Percentiles rank a stretch among this genome's conserved stretches.
These are phyloP conservation scores for Romanogobio albipinnatus DNA, from an alignment of 2,113 vertebrate genomes.

Conservation along the genomic window DNA sequence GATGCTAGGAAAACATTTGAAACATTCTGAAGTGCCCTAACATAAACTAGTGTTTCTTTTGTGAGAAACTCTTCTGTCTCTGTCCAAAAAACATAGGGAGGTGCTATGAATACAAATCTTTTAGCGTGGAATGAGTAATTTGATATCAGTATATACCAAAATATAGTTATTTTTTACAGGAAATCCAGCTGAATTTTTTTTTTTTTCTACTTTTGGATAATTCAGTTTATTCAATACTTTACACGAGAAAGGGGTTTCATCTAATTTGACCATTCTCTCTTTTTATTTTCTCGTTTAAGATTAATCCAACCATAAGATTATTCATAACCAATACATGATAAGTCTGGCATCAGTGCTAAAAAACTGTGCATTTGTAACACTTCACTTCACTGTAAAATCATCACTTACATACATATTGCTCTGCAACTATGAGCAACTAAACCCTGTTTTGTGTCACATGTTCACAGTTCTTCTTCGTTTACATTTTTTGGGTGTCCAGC, in stretches of 20 bases:
- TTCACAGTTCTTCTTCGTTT: not conserved
- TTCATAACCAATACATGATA: not conserved
- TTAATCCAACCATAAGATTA: not conserved
- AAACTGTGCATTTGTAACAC: not conserved
- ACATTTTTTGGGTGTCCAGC: not conserved
- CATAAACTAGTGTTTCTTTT: constrained; percentile 2
- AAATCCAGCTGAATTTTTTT: not conserved
- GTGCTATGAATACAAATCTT: not conserved
- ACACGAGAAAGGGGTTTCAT: not conserved
- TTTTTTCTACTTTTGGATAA: not conserved
- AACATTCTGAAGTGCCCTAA: constrained; percentile 4
- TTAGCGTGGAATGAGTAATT: not conserved
- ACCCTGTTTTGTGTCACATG: not conserved
- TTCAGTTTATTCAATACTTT: not conserved
- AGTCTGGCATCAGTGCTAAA: not conserved
- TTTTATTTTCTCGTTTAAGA: not conserved
- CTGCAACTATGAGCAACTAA: not conserved
- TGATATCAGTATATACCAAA: not conserved
- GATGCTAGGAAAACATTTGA: constrained; percentile 31
- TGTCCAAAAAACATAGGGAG: not conserved
- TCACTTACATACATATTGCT: not conserved
- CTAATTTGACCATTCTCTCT: not conserved
- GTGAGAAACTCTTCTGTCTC: too few species aligned
- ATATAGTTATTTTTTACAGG: not conserved
- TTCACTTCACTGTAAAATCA: not conserved